These are phyloP conservation scores for Apodemus agrarius DNA, from an alignment of 2,797 vertebrate genomes.

Conservation along the genomic window DNA sequence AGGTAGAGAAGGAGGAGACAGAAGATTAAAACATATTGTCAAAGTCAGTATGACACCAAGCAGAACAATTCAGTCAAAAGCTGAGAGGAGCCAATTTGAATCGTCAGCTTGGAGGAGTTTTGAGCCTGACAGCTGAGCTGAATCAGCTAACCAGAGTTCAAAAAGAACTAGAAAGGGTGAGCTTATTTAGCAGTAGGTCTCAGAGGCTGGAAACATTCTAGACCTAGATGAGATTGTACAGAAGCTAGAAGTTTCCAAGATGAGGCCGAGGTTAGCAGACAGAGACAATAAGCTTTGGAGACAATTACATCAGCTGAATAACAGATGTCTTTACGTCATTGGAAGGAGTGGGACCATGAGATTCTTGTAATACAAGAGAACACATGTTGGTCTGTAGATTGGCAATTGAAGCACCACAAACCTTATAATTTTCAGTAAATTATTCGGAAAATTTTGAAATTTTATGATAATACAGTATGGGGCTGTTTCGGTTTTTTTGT, in stretches of 20 bases:
- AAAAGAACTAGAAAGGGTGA: background rate
- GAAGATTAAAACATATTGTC: background rate
- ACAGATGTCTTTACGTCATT: background rate
- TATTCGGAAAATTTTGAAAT: conserved; percentile 2
- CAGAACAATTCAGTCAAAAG: background rate
- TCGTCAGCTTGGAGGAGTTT: background rate
- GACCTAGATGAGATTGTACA: background rate
- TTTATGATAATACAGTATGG: background rate
- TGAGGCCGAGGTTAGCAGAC: background rate
- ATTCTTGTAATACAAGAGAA: too few relatives aligned
- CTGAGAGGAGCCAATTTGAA: background rate
- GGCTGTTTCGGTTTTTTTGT: too few relatives aligned
- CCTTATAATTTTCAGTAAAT: conserved; percentile 22
- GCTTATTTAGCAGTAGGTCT: background rate
- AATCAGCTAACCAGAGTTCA: background rate
- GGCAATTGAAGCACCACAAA: background rate
- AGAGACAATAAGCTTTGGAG: background rate
- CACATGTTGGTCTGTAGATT: background rate
- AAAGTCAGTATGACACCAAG: background rate
- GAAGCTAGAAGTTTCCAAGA: background rate
- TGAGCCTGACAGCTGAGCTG: background rate
- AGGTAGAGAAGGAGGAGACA: background rate
- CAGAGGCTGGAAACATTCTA: background rate
- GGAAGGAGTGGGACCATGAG: background rate
- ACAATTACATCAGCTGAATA: background rate